These are phyloP conservation scores for Neomorphus geoffroyi DNA, from an alignment of 2,797 vertebrate genomes.

Conservation along the genomic window DNA sequence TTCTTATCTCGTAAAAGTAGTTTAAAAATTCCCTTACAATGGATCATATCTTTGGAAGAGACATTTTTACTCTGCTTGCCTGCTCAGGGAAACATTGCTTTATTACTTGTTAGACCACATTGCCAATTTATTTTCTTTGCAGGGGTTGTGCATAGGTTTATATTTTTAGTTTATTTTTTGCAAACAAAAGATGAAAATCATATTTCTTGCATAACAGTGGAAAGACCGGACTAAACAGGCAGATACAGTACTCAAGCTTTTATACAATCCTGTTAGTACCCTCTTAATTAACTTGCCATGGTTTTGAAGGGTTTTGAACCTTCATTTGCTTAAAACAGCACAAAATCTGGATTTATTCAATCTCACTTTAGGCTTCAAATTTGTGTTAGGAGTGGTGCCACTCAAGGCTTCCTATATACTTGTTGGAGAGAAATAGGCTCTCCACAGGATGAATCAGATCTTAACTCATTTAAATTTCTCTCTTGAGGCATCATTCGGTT, in stretches of 20 bases:
- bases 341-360: background rate
- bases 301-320: background rate
- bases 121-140: background rate
- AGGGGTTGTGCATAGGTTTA: background rate
- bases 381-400: background rate
- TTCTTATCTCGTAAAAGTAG: too few species aligned
- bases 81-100: background rate
- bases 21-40: background rate
- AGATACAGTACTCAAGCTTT: background rate
- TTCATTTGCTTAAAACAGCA: background rate
- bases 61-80: background rate
- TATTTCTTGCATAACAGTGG: background rate
- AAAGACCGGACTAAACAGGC: background rate
- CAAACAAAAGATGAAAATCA: background rate
- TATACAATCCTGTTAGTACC: background rate
- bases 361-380: background rate
- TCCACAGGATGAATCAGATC: background rate
- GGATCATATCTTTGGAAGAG: background rate
- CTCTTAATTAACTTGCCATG: background rate
- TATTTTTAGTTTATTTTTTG: background rate
- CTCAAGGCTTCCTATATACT: background rate
- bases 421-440: background rate
- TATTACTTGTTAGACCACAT: background rate
- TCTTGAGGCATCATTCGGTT: background rate
- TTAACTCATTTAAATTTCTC: background rate